Conservation (phyloP, 2,113 vertebrate genomes). For the Psammodynastes pulverulentus region DNA sequence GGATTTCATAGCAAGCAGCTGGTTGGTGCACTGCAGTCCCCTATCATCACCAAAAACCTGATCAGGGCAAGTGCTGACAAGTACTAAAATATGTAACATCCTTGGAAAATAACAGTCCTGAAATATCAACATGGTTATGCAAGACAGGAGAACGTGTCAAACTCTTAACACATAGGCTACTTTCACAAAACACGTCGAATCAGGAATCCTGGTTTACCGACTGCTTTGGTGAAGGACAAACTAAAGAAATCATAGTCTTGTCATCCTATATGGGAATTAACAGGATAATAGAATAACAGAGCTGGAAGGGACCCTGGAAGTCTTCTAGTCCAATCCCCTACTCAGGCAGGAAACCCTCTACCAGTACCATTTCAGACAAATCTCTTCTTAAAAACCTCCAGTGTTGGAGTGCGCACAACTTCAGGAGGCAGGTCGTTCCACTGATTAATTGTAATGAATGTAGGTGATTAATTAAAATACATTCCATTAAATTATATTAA, state of each 20-base stretch:
- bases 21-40: neutral
- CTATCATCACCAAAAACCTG: neutral
- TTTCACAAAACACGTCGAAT: neutral
- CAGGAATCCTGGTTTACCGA: neutral
- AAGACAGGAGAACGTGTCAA: neutral
- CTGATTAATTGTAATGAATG: neutral
- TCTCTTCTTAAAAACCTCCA: neutral
- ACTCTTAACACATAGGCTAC: neutral
- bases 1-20: neutral
- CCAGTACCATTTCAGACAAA: neutral
- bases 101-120: neutral
- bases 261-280: neutral
- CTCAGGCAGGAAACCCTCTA: neutral
- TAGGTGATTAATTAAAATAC: neutral
- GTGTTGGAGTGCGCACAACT: neutral
- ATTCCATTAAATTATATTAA: neutral
- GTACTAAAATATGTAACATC: neutral
- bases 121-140: neutral
- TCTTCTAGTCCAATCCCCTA: neutral
- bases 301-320: neutral
- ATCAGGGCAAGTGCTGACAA: conserved; percentile 6
- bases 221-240: neutral
- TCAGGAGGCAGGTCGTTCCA: neutral
- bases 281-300: neutral
- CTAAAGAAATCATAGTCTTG: neutral